These are phyloP conservation scores for Aporophyla lueneburgensis DNA, from an alignment of 2,888 invertebrate species.

Conservation along the genomic window DNA sequence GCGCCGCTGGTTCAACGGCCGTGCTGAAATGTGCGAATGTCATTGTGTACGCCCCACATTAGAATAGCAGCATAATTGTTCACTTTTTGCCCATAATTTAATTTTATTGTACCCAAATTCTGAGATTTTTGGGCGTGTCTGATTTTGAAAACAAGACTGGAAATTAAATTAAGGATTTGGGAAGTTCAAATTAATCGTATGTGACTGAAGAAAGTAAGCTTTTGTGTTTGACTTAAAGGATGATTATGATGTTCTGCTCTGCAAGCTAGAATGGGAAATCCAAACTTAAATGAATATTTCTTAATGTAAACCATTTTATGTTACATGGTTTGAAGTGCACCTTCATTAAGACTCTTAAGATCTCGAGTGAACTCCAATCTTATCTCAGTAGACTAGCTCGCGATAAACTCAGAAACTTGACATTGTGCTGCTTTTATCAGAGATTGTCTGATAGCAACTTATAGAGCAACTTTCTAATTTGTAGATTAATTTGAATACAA, in stretches of 20 bases:
- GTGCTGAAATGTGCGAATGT: conserved; percentile 80
- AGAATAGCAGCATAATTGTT: conserved; percentile 74
- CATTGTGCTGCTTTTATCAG: conserved; percentile 50
- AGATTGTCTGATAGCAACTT: conserved; percentile 32
- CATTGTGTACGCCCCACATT: conserved; percentile 74
- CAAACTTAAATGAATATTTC: background rate
- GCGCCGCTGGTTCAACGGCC: conserved; percentile 77
- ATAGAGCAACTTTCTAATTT: conserved; percentile 33
- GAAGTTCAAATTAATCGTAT: background rate
- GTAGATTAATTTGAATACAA: conserved; percentile 48
- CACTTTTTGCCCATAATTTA: conserved; percentile 43
- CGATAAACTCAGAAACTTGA: conserved; percentile 51
- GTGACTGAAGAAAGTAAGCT: background rate
- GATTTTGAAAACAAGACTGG: background rate
- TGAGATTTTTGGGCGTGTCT: background rate
- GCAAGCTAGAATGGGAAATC: background rate
- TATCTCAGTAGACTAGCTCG: conserved; percentile 37
- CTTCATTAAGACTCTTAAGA: conserved; percentile 30
- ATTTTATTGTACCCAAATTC: conserved; percentile 16
- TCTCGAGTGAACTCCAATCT: conserved; percentile 37
- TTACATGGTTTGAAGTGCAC: conserved; percentile 20
- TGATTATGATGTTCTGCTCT: too few relatives aligned
- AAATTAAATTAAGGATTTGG: background rate
- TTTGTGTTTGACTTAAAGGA: background rate
- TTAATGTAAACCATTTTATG: conserved; percentile 4